These are phyloP conservation scores for Catocala nupta DNA, from an alignment of 2,888 invertebrate species.

Conservation along the genomic window DNA sequence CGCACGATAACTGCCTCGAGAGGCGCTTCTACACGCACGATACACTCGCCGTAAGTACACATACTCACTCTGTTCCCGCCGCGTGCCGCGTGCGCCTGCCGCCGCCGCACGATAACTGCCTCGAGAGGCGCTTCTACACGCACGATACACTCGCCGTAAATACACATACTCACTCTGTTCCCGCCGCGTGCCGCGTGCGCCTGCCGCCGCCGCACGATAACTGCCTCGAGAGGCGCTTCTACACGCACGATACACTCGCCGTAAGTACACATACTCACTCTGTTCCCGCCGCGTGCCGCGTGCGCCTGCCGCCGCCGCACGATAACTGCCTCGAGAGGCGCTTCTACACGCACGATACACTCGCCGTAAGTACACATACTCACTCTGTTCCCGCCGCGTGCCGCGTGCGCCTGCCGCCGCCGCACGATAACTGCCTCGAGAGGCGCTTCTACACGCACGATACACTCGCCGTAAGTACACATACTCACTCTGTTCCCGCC, in stretches of 20 bases:
- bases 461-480: slow-evolving; percentile 66
- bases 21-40: slow-evolving; percentile 89
- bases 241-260: slow-evolving; percentile 70
- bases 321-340: slow-evolving; percentile 92
- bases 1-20: slow-evolving; percentile 92
- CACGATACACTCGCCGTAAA: slow-evolving; percentile 71
- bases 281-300: slow-evolving; percentile 89
- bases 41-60: slow-evolving; percentile 65
- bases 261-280: slow-evolving; percentile 55
- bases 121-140: slow-evolving; percentile 92
- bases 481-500: slow-evolving; percentile 65
- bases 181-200: slow-evolving; percentile 92
- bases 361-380: slow-evolving; percentile 57
- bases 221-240: slow-evolving; percentile 93
- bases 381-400: no score
- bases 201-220: slow-evolving; percentile 94
- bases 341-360: slow-evolving; percentile 86
- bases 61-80: no score
- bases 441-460: slow-evolving; percentile 89
- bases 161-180: not conserved
- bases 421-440: slow-evolving; percentile 92
- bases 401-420: slow-evolving; percentile 90
- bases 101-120: slow-evolving; percentile 91
- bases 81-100: slow-evolving; percentile 87
- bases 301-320: slow-evolving; percentile 94